Percentiles rank a stretch among this genome's conserved stretches.
Conservation (phyloP, 2,797 vertebrate genomes). For the Ptychobarbus kaznakovi region DNA sequence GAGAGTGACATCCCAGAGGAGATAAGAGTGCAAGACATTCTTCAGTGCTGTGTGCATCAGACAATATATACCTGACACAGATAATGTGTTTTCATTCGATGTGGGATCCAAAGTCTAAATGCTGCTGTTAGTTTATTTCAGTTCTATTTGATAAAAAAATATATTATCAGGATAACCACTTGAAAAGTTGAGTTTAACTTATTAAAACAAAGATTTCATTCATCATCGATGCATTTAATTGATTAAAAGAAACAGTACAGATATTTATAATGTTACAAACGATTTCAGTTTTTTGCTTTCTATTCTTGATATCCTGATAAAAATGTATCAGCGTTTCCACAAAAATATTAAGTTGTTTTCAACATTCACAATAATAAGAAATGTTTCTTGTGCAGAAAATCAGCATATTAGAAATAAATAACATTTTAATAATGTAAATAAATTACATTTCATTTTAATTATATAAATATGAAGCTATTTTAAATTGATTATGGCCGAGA, state of each 20-base stretch:
- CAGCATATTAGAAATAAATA: background rate
- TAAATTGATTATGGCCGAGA: no score
- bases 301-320: background rate
- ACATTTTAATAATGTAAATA: no score
- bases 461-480: no score
- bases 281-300: background rate
- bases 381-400: background rate
- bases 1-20: constrained; percentile 6
- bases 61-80: background rate
- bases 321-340: background rate
- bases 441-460: no score
- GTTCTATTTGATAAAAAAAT: background rate
- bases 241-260: background rate
- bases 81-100: background rate
- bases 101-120: background rate
- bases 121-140: background rate
- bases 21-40: background rate
- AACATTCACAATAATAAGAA: background rate
- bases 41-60: background rate
- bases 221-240: background rate
- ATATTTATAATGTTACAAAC: background rate
- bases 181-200: background rate
- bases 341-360: background rate
- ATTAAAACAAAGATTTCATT: background rate
- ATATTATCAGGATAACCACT: background rate